phyloP scores from a whole-genome alignment of 2,113 vertebrate species.

The Campylomormyrus numenius region DNA sequence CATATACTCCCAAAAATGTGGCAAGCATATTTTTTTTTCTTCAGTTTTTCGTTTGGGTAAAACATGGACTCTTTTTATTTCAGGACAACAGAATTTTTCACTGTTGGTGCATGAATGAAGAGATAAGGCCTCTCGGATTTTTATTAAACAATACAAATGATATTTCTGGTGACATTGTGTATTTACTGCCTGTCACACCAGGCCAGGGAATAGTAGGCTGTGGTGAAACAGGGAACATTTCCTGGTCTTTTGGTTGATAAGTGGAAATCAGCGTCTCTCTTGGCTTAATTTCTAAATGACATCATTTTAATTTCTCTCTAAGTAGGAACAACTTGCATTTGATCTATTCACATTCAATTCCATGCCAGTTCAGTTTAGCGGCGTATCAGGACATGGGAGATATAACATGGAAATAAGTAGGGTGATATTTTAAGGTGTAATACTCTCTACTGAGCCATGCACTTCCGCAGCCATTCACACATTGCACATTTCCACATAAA shows the following conservation, averaged over 20 bases:
- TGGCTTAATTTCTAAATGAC: background rate
- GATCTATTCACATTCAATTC: background rate
- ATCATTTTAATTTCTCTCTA: background rate
- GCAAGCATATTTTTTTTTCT: background rate
- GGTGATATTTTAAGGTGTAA: background rate
- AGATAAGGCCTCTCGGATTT: background rate
- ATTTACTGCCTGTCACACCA: background rate
- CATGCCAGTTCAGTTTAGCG: background rate
- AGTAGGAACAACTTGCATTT: background rate
- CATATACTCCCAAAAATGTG: background rate
- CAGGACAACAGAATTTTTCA: background rate
- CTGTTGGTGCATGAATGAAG: background rate
- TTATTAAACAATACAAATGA: background rate
- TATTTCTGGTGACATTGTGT: background rate
- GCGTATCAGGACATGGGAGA: background rate
- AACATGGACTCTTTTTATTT: background rate
- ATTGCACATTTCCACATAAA: background rate
- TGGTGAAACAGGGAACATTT: background rate
- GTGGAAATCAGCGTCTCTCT: constrained; percentile 8
- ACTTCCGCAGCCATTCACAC: background rate
- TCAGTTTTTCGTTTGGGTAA: background rate
- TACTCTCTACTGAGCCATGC: background rate
- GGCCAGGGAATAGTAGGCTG: background rate
- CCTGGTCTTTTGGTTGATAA: background rate
- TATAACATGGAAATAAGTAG: background rate